Percentiles rank a stretch among this genome's conserved stretches.
Conservation (phyloP, 2,888 invertebrate species). For the Tillus elongatus region DNA sequence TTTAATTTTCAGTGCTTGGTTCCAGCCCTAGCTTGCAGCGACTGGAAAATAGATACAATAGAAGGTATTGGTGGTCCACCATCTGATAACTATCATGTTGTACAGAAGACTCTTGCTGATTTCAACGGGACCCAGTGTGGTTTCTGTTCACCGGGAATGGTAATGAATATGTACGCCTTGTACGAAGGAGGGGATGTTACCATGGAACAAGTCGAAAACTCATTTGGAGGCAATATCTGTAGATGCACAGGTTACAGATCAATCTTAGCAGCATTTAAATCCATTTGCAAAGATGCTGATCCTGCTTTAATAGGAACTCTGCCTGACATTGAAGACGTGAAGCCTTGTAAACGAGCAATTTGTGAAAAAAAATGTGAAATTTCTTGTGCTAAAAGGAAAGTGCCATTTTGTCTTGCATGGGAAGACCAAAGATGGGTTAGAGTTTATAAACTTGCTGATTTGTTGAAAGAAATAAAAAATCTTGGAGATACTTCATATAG, state of each 20-base stretch:
- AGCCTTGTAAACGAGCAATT: slow-evolving; percentile 16
- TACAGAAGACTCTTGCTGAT: slow-evolving; percentile 51
- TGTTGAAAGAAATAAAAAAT: slow-evolving; percentile 49
- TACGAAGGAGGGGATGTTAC: slow-evolving; percentile 38
- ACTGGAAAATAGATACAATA: slow-evolving; percentile 61
- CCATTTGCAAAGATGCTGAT: slow-evolving; percentile 45
- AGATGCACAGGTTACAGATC: slow-evolving; percentile 62
- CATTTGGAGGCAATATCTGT: slow-evolving; percentile 63
- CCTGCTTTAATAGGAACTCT: slow-evolving; percentile 29
- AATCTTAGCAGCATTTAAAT: slow-evolving; percentile 56
- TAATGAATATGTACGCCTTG: slow-evolving; percentile 62
- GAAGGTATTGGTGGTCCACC: slow-evolving; percentile 59
- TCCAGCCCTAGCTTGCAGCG: slow-evolving; percentile 45
- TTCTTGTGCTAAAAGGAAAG: slow-evolving; percentile 37
- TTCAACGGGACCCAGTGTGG: slow-evolving; percentile 62
- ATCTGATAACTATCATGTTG: slow-evolving; percentile 51
- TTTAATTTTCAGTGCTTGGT: slow-evolving; percentile 47
- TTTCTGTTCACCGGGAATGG: slow-evolving; percentile 65
- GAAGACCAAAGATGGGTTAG: slow-evolving; percentile 48
- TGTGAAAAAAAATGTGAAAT: slow-evolving; percentile 28
- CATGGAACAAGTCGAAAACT: slow-evolving; percentile 56
- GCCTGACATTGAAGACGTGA: slow-evolving; percentile 41
- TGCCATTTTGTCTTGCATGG: slow-evolving; percentile 36
- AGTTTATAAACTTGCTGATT: slow-evolving; percentile 45
- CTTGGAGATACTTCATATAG: slow-evolving; percentile 43